Evolutionary conservation across 2,888 invertebrate genomes (phyloP).

Genomic region (Sarcophaga carnaria): DNA sequence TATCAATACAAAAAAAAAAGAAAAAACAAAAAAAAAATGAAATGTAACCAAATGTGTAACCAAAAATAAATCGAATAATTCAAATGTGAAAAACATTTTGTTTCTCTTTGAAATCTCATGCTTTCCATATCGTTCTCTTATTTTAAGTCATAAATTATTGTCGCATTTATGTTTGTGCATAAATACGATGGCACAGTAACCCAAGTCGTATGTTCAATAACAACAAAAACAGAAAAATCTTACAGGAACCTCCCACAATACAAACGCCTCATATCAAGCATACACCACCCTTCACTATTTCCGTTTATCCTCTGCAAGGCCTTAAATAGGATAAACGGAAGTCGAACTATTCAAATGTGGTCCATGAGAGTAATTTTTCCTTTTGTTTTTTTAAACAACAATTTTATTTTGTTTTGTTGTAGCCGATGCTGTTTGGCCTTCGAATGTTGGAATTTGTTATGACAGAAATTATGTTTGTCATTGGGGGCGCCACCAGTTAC

Average conservation of each 20-base stretch:
- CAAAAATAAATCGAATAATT: too few species aligned
- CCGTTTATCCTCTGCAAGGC: neutral
- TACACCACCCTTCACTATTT: constrained; percentile 3
- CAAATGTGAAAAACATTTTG: neutral
- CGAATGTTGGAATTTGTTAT: constrained; percentile 77
- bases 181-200: constrained; percentile 64
- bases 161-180: constrained; percentile 69
- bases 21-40: too few species aligned
- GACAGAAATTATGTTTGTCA: constrained; percentile 78
- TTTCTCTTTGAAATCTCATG: neutral
- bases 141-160: constrained; percentile 70
- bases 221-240: constrained; percentile 27
- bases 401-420: constrained; percentile 35
- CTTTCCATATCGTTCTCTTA: neutral
- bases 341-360: neutral
- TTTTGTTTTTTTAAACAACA: constrained; percentile 29
- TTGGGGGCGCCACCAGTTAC: constrained; percentile 63
- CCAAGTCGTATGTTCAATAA: constrained; percentile 55
- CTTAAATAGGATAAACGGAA: constrained; percentile 9
- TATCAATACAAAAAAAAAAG: too few species aligned
- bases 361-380: constrained; percentile 12
- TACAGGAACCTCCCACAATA: constrained; percentile 38
- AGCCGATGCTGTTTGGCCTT: constrained; percentile 63
- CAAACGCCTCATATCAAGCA: neutral
- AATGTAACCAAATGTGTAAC: too few species aligned